Percentiles rank a stretch among this genome's conserved stretches.
These are phyloP conservation scores for Hormaphis cornu DNA, from an alignment of 1,140 invertebrate species.

Conservation along the genomic window DNA sequence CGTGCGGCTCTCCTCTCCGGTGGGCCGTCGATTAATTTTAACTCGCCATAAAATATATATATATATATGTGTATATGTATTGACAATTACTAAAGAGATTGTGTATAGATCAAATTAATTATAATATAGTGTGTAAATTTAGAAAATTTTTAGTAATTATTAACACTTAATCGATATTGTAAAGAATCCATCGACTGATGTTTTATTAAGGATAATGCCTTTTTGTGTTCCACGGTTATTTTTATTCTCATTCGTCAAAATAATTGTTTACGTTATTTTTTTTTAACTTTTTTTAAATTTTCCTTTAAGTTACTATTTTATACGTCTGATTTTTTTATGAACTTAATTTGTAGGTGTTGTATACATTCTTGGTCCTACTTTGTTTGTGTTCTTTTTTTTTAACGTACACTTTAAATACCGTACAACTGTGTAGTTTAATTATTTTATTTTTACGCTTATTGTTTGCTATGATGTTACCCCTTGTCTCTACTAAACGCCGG, in stretches of 20 bases:
- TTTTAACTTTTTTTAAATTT: conserved; percentile 4
- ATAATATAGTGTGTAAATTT: conserved; percentile 2
- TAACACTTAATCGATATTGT: conserved; percentile 7
- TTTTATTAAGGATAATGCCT: conserved; percentile 26
- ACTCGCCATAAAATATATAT: not conserved
- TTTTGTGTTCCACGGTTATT: conserved; percentile 26
- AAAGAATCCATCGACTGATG: conserved; percentile 27
- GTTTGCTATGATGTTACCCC: not conserved
- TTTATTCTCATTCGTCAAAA: not conserved
- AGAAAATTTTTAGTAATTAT: conserved; percentile 25
- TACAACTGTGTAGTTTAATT: too few relatives aligned
- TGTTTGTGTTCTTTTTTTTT: not conserved
- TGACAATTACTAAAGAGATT: not conserved
- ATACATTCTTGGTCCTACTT: conserved; percentile 5
- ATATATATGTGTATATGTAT: not conserved
- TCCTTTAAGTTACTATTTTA: not conserved
- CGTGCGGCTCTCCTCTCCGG: too few relatives aligned
- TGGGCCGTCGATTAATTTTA: too few relatives aligned
- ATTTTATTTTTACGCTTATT: not conserved
- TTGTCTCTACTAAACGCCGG: not conserved
- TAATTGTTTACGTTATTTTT: not conserved
- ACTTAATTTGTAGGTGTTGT: not conserved
- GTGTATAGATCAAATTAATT: conserved; percentile 9
- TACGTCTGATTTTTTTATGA: not conserved
- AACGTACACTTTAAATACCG: not conserved